Conservation (phyloP, 2,113 vertebrate species). For the Artemisiospiza belli region DNA sequence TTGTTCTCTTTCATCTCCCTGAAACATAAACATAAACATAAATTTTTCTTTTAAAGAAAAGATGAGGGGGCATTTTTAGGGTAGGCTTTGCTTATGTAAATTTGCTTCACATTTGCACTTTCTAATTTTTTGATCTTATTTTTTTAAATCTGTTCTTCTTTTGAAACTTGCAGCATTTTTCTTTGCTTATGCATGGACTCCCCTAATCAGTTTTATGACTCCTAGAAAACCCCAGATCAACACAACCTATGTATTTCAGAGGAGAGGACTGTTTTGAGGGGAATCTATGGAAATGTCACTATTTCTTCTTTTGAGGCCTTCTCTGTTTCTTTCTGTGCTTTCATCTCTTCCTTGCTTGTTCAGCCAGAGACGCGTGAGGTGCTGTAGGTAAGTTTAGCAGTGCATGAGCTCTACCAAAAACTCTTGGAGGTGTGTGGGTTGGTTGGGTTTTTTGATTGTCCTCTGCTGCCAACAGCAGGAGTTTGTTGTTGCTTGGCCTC, state of each 20-base stretch:
- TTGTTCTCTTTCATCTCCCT: background rate
- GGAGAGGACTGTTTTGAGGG: background rate
- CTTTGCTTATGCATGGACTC: background rate
- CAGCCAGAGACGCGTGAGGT: background rate
- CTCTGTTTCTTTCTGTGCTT: background rate
- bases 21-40: background rate
- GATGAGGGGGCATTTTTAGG: background rate
- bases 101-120: background rate
- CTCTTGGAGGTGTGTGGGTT: background rate
- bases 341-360: background rate
- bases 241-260: background rate
- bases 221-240: background rate
- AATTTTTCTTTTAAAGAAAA: accelerated
- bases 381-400: background rate
- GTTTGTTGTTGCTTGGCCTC: background rate
- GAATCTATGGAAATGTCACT: background rate
- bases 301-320: background rate
- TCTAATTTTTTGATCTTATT: background rate
- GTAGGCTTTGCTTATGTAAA: background rate
- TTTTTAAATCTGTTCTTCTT: background rate
- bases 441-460: background rate
- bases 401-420: background rate
- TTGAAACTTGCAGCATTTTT: background rate
- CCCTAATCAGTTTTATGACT: background rate
- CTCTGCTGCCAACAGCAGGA: background rate